Evolutionary conservation across 2,888 invertebrate species (phyloP), one percentile per base, ranked within the genome.

Genomic region (Dilophus febrilis): DNA sequence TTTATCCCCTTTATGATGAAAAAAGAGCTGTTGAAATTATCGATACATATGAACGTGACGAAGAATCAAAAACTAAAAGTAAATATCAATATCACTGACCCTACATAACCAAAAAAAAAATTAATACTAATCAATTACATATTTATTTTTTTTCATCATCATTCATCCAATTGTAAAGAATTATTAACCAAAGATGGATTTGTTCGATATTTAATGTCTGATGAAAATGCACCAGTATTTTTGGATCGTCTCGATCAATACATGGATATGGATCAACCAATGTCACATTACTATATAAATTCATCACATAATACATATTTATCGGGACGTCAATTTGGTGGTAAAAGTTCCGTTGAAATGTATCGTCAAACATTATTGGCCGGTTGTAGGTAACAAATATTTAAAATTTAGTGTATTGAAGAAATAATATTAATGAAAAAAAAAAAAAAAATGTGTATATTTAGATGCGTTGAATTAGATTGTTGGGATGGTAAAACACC

Each of bases 211-310:
- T 73, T 98, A 48, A 98, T 99, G 94, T 97, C 97, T 0, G 98
- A 99, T 61, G 98, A 99, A 66, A 99, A 99, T 66, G 94, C 97
- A 0, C 97, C 98, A 0, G 97, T 99, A 46, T 98, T 98, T 66
- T 70, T 98, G 49, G 98, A 98, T 64, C 74, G 95, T n/a, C 67
- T 97, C 49, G 95, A 95, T 58, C 84, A 88, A 54, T 92, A 92
- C 56, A 86, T 85, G 86, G 97, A 98, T 48, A 97, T 99, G 98
- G 97, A 98, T 59, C 94, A 97, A 59, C 87, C 98, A 0, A 61
- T 99, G 40, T 81, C 91, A 8, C 97, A 98, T 60, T 98, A 99
- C 66, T 98, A 95, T 66, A 98, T 98, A 55, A 98, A 99, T 70
- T 94, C 92, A 44, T 92, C 91, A 45, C 94, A 94, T 61, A 94